A percentile compares a stretch with the other conserved stretches of the same genome.
These are phyloP conservation scores for Hydrotaea diabolus DNA, from an alignment of 2,888 invertebrate genomes.

Conservation along the genomic window DNA sequence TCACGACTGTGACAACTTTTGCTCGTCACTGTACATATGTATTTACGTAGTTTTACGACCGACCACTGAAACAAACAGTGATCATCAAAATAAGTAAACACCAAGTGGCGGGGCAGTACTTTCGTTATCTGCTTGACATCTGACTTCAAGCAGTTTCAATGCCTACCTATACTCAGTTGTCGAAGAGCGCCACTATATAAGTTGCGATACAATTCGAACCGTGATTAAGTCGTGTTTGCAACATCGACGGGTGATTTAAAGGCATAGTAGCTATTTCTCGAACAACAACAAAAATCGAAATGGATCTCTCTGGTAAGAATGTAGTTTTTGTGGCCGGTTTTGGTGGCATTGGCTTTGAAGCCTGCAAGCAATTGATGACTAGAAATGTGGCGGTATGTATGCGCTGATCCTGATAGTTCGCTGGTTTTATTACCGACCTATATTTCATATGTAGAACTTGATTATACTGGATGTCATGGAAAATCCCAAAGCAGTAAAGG, in stretches of 20 bases:
- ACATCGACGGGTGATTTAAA: conserved; percentile 7
- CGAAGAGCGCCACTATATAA: background rate
- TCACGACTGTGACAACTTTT: too few relatives aligned
- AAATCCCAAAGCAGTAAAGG: conserved; percentile 55
- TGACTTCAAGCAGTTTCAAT: background rate
- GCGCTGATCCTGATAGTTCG: too few relatives aligned
- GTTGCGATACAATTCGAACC: background rate
- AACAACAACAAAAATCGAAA: conserved; percentile 29
- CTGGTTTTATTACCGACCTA: background rate
- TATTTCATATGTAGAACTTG: conserved; percentile 65
- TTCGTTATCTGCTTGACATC: conserved; percentile 23
- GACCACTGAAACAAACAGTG: background rate
- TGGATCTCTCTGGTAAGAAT: conserved; percentile 68
- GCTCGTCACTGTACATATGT: too few relatives aligned
- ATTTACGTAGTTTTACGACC: too few relatives aligned
- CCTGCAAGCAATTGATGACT: conserved; percentile 68
- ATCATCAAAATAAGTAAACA: conserved; percentile 1
- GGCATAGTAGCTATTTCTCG: conserved; percentile 1
- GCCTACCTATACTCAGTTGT: background rate
- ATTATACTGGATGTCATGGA: conserved; percentile 67
- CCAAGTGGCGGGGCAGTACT: background rate
- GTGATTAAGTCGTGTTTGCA: conserved; percentile 5
- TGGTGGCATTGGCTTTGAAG: conserved; percentile 70
- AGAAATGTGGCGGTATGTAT: conserved; percentile 69
- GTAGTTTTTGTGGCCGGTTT: conserved; percentile 69